A percentile compares a stretch with the other conserved stretches of the same genome.
These are phyloP conservation scores for Hormiphora californensis DNA, from an alignment of 37 sponge, comb jelly and placozoan genomes.

Conservation along the genomic window DNA sequence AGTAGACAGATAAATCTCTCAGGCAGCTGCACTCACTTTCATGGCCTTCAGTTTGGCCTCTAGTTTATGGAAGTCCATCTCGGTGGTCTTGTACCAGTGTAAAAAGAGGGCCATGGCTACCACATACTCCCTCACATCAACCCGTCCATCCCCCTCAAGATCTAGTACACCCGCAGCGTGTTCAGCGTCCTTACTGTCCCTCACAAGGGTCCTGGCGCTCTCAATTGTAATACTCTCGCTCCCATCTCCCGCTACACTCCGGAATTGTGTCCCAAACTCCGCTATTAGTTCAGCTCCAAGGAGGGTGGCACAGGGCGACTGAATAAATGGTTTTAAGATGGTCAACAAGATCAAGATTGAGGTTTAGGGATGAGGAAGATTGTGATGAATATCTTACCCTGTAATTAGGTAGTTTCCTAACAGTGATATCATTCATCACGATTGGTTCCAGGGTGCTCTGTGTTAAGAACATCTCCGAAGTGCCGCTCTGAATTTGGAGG, in stretches of 20 bases:
- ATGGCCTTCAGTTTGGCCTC: neutral
- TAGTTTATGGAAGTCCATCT: neutral
- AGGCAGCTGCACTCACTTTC: neutral
- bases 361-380: neutral
- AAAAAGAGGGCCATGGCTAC: neutral
- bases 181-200: no score
- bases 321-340: no score
- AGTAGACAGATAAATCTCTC: neutral
- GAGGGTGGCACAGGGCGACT: no score
- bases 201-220: no score
- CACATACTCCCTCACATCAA: neutral
- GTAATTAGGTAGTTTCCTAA: constrained; percentile 13
- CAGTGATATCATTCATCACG: constrained; percentile 34
- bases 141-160: neutral
- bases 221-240: no score
- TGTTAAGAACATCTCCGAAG: neutral
- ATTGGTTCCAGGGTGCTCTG: neutral
- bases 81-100: neutral
- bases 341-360: no score
- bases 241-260: no score
- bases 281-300: no score
- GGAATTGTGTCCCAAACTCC: no score
- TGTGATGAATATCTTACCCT: neutral
- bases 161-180: no score
- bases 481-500: neutral